Conservation (phyloP, 1,140 invertebrate genomes). For the Neoseiulus cucumeris region DNA sequence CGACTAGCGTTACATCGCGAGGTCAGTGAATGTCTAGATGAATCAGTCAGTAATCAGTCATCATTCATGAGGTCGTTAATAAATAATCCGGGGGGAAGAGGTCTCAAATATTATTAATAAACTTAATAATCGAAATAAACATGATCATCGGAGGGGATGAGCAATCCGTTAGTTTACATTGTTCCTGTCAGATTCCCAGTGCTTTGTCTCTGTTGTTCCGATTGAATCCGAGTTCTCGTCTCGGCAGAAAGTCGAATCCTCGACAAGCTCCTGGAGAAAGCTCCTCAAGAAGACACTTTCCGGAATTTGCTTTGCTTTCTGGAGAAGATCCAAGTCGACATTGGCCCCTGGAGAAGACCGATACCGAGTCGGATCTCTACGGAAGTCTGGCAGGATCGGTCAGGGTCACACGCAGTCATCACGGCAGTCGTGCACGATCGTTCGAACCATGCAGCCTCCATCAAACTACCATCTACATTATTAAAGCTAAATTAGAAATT, state of each 20-base stretch:
- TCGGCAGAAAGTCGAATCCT: not conserved
- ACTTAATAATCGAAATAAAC: not conserved
- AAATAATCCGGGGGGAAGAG: not conserved
- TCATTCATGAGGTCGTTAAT: not conserved
- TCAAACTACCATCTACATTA: not conserved
- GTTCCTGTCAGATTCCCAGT: not conserved
- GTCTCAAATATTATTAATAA: not conserved
- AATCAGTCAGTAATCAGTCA: not conserved
- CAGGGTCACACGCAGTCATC: not conserved
- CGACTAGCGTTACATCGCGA: not conserved
- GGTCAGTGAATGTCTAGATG: not conserved
- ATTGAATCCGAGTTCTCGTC: not conserved
- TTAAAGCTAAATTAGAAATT: not conserved
- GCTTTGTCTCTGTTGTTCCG: not conserved
- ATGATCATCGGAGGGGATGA: not conserved
- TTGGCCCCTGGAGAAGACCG: not conserved
- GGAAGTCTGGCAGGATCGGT: not conserved
- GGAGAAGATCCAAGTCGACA: not conserved
- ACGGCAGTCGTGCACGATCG: not conserved
- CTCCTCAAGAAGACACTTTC: not conserved
- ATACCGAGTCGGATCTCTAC: not conserved
- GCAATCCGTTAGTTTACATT: not conserved
- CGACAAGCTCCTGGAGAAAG: constrained; percentile 4
- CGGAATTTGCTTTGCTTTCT: not conserved
- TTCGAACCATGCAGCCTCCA: not conserved